Evolutionary conservation across 2,888 invertebrate genomes (phyloP), one percentile per base, ranked within the genome.

Genomic region (Tiphia femorata): DNA sequence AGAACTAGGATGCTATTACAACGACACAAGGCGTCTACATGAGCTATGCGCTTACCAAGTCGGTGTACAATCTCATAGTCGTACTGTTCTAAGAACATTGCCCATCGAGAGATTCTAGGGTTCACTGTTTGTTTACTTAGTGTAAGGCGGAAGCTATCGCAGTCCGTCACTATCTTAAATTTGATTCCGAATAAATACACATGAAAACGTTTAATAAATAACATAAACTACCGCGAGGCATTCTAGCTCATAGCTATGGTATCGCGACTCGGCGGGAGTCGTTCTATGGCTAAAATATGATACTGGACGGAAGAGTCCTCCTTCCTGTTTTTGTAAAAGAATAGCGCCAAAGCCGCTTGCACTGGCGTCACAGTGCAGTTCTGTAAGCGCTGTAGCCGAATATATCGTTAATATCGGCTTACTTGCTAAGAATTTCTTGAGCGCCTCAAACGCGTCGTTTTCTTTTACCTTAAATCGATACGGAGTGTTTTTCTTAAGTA

Each of bases 161-260:
- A 40, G n/a, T 76, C 77, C 0, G 76, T 77, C 1, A 73, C 21
- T 0, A 79, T 64, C 6, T 58, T 64, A 35, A 78, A 77, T 7
- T 43, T 50, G 6, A 63, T 57, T 1, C 72, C 71, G 0, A 54
- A 59, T 1, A 79, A 17, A 37, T 76, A 78, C 8, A 72, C 57
- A 4, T 71, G 67, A 21, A 77, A 75, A 12, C 75, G 58, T 12
- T 64, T 42, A n/a, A n/a, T n/a, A n/a, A 1, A 77, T 42, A 0
- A 69, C 70, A 50, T 68, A 72, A 0, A 78, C 59, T 1, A 75
- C 62, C 0, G 78, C 76, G 2, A 80, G 50, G 17, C 58, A 62
- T 47, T 80, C 75, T 2, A 69, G 47, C 29, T 80, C 75, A n/a
- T 72, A 68, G 12, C 67, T 65, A 12, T 69, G 63, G 47, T 77